Percentiles rank a stretch among this genome's conserved stretches.
Evolutionary conservation across 1,140 invertebrate species (phyloP).

Genomic region (Drosophila obscura): DNA sequence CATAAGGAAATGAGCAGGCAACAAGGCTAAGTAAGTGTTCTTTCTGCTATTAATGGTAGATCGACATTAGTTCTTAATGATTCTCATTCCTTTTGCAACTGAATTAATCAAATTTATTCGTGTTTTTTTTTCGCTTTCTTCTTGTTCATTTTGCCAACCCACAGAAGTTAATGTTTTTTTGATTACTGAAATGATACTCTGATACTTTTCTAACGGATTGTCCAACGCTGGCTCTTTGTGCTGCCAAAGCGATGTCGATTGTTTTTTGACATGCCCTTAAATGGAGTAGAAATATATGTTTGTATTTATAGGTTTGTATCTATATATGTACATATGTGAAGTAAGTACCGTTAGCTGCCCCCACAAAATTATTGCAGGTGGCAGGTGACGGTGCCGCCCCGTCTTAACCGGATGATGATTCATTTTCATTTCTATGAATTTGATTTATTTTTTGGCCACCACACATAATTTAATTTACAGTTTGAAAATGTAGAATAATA

Average conservation of each 20-base stretch:
- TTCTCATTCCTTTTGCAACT: background rate
- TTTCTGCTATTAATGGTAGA: background rate
- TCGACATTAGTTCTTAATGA: no score
- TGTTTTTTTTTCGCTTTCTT: conserved; percentile 11
- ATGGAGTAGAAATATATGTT: no score
- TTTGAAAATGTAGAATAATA: background rate
- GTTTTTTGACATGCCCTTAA: no score
- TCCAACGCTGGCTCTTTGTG: background rate
- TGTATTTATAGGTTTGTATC: background rate
- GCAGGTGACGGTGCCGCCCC: background rate
- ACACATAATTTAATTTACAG: background rate
- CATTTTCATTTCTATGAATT: background rate
- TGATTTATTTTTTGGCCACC: background rate
- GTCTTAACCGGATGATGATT: background rate
- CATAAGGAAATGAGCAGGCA: no score
- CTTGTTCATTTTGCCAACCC: conserved; percentile 18
- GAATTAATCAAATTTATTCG: conserved; percentile 29
- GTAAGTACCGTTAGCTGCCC: conserved; percentile 32
- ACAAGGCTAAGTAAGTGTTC: no score
- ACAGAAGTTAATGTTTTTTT: conserved; percentile 33
- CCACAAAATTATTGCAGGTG: conserved; percentile 1
- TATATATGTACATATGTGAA: background rate
- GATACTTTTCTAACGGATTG: conserved; percentile 16
- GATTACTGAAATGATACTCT: conserved; percentile 14
- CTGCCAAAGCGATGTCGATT: no score